Conservation (phyloP, 2,888 invertebrate species). For the Plusia festucae region DNA sequence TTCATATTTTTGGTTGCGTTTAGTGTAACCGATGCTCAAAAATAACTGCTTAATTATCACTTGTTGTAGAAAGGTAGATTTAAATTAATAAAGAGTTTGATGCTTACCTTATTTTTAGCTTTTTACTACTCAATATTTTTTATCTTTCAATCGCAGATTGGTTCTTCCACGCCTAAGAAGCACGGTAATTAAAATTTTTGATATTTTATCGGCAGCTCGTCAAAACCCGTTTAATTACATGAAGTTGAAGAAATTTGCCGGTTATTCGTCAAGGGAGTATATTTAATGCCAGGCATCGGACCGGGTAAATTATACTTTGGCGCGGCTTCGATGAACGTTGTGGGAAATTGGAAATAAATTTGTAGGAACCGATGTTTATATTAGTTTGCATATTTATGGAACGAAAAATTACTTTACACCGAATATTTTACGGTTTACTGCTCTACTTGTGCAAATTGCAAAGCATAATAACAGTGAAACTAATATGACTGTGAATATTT, state of each 20-base stretch:
- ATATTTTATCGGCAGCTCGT: slow-evolving; percentile 24
- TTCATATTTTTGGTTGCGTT: background rate
- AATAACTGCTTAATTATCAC: background rate
- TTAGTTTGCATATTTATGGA: slow-evolving; percentile 7
- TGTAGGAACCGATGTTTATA: background rate
- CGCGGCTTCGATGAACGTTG: slow-evolving; percentile 16
- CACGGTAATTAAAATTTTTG: slow-evolving; percentile 16
- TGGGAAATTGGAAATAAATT: slow-evolving; percentile 25
- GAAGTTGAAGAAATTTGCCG: slow-evolving; percentile 30
- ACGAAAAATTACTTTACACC: background rate
- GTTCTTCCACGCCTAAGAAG: background rate
- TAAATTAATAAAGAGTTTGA: background rate
- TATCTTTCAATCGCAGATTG: background rate
- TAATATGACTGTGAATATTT: too few species aligned
- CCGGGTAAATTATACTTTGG: slow-evolving; percentile 26
- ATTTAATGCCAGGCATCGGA: slow-evolving; percentile 24
- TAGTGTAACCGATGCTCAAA: background rate
- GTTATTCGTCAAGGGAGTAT: slow-evolving; percentile 37
- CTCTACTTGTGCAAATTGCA: background rate
- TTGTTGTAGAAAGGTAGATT: too few species aligned
- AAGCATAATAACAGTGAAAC: too few species aligned
- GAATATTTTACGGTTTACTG: background rate
- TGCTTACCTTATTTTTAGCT: background rate
- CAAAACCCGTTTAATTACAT: slow-evolving; percentile 38
- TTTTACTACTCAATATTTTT: background rate